Conservation (phyloP, 2,797 vertebrate genomes). For the Lerista edwardsae region DNA sequence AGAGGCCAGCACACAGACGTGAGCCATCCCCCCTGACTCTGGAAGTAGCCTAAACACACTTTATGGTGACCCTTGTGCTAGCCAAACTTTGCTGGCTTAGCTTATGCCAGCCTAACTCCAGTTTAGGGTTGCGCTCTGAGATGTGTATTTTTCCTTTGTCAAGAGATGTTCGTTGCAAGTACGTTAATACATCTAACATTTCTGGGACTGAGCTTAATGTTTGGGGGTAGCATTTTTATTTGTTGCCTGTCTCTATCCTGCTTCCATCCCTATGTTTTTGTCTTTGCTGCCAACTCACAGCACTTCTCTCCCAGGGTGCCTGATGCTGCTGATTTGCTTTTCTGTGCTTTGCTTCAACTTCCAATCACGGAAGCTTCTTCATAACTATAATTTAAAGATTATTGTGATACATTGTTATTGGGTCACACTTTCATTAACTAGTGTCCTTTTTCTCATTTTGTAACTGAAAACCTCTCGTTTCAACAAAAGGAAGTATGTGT, state of each 20-base stretch:
- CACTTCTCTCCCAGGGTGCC: background rate
- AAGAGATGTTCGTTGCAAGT: background rate
- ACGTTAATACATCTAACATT: no score
- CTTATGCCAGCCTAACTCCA: no score
- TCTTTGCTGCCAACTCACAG: slow-evolving; percentile 4
- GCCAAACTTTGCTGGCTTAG: no score
- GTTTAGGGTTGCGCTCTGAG: no score
- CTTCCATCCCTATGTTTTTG: background rate
- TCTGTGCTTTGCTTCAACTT: slow-evolving; percentile 28
- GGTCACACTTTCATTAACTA: slow-evolving; percentile 33
- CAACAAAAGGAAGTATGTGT: slow-evolving; percentile 40
- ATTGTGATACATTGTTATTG: slow-evolving; percentile 45
- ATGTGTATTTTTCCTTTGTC: background rate
- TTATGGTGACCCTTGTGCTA: no score
- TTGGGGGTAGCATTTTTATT: background rate
- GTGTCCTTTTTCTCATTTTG: slow-evolving; percentile 41
- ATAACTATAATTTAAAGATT: slow-evolving; percentile 51
- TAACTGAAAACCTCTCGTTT: slow-evolving; percentile 54
- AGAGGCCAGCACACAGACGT: no score
- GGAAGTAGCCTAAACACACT: no score
- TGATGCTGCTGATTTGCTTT: background rate
- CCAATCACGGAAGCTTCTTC: background rate
- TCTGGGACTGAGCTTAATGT: background rate
- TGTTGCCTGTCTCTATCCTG: slow-evolving; percentile 24
- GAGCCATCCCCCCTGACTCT: no score